phyloP scores from a whole-genome alignment of 2,113 vertebrate species.

The Thunnus thynnus region DNA sequence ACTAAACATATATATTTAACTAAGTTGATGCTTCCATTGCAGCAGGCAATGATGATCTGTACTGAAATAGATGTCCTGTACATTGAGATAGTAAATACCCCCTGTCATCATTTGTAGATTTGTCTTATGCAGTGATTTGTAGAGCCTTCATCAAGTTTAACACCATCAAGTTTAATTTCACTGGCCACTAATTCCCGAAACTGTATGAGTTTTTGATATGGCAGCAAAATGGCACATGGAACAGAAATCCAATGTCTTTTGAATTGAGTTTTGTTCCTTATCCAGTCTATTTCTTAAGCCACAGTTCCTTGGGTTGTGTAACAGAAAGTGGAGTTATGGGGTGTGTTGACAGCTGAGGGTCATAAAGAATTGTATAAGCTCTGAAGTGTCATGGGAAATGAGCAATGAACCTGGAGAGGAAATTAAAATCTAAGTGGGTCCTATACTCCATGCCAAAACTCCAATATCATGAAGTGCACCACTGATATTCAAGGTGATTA shows the following conservation, averaged over 20 bases:
- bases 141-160: not conserved
- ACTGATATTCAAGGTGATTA: constrained; percentile 55
- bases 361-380: constrained; percentile 41
- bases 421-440: constrained; percentile 66
- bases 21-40: constrained; percentile 11
- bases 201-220: not conserved
- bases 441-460: constrained; percentile 26
- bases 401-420: constrained; percentile 55
- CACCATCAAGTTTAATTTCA: constrained; percentile 3
- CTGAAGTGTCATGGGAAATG: constrained; percentile 46
- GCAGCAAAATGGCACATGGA: not conserved
- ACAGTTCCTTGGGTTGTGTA: not conserved
- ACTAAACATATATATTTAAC: constrained; percentile 45
- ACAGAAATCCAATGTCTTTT: not conserved
- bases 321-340: not conserved
- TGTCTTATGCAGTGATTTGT: not conserved
- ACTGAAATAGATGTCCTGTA: constrained; percentile 11
- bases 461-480: constrained; percentile 49
- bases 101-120: constrained; percentile 4
- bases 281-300: not conserved
- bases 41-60: constrained; percentile 2
- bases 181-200: constrained; percentile 1
- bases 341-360: constrained; percentile 58
- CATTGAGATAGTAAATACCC: constrained; percentile 30
- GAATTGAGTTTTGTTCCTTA: not conserved